A percentile compares a stretch with the other conserved stretches of the same genome.
Evolutionary conservation across 2,113 vertebrate species (phyloP).

Genomic region (Salvelinus alpinus): DNA sequence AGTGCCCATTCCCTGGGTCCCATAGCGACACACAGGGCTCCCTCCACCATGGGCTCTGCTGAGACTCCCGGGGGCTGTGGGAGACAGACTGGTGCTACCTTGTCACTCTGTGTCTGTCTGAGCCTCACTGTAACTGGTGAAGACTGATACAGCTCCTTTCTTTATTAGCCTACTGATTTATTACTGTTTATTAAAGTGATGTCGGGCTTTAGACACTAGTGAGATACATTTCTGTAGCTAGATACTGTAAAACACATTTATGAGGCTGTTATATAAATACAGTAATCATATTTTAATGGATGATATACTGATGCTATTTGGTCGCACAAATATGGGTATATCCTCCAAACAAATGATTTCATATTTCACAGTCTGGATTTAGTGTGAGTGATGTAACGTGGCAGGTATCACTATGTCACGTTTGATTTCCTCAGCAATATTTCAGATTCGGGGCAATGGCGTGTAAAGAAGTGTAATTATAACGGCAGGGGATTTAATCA

Average conservation of each 20-base stretch:
- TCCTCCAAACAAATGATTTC: conserved; percentile 39
- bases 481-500: conserved; percentile 67
- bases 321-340: conserved; percentile 20
- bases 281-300: conserved; percentile 5
- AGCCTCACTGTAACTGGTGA: background rate
- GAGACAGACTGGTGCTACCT: conserved; percentile 30
- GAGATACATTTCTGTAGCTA: too few species aligned
- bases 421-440: conserved; percentile 45
- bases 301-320: conserved; percentile 21
- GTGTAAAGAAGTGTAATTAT: conserved; percentile 60
- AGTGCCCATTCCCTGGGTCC: conserved; percentile 31
- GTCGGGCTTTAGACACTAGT: background rate
- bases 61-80: conserved; percentile 18
- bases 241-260: too few species aligned
- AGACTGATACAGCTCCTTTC: background rate
- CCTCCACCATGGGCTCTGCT: background rate
- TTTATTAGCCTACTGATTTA: too few species aligned
- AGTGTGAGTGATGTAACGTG: conserved; percentile 25
- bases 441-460: conserved; percentile 34
- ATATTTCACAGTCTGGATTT: conserved; percentile 47
- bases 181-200: background rate
- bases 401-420: conserved; percentile 50
- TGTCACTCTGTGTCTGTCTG: conserved; percentile 17
- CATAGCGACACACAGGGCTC: conserved; percentile 7
- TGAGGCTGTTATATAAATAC: conserved; percentile 8